Evolutionary conservation across 1,140 invertebrate species (phyloP).

Genomic region (Oncopeltus fasciatus): DNA sequence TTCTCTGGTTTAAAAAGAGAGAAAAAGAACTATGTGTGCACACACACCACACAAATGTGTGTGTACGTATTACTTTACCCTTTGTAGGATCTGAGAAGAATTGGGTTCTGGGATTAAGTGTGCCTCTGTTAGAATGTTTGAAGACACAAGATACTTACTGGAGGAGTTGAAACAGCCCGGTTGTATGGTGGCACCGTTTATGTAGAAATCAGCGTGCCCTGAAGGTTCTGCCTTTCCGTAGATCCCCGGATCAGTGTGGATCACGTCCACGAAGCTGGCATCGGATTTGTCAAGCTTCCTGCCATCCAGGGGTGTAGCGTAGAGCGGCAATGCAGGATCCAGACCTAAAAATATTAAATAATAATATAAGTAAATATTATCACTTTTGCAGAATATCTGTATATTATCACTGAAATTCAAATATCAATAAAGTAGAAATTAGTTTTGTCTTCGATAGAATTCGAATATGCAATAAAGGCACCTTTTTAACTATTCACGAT

Average conservation of each 20-base stretch:
- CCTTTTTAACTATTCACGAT: no score
- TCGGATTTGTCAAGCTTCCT: constrained; percentile 56
- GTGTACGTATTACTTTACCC: neutral
- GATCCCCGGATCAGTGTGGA: constrained; percentile 56
- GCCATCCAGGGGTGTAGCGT: constrained; percentile 36
- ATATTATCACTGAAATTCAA: no score
- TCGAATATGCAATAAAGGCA: no score
- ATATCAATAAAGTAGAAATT: no score
- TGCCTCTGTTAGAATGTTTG: neutral
- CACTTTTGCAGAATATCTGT: no score
- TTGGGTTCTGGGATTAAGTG: neutral
- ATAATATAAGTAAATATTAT: neutral
- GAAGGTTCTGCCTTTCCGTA: constrained; percentile 46
- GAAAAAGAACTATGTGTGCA: no score
- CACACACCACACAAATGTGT: neutral
- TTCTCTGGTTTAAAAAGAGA: no score
- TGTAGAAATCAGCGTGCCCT: constrained; percentile 57
- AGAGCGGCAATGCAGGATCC: constrained; percentile 53
- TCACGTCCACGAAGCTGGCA: constrained; percentile 54
- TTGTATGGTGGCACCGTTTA: constrained; percentile 54
- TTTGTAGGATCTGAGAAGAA: neutral
- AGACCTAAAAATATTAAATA: constrained; percentile 30
- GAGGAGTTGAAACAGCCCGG: constrained; percentile 37
- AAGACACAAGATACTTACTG: constrained; percentile 10
- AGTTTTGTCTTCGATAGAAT: no score